Percentiles rank a stretch among this genome's conserved stretches.
Evolutionary conservation across 2,888 invertebrate species (phyloP).

Genomic region (Diaphora mendica): DNA sequence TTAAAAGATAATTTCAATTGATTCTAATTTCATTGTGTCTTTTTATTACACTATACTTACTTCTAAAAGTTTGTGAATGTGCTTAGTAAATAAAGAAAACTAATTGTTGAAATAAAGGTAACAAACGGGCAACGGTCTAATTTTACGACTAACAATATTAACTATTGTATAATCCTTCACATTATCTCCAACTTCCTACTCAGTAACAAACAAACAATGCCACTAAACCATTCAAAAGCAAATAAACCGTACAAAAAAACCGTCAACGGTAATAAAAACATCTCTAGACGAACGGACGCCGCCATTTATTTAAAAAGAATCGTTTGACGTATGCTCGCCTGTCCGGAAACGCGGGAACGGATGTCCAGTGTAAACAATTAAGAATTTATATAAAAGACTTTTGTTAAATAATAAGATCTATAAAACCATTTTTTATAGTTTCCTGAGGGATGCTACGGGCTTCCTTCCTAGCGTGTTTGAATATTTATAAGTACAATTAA

Average conservation of each 20-base stretch:
- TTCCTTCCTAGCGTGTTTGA: conserved; percentile 58
- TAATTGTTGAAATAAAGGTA: neutral
- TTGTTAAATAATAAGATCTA: conserved; percentile 52
- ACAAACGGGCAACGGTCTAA: neutral
- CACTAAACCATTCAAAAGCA: conserved; percentile 10
- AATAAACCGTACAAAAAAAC: conserved; percentile 23
- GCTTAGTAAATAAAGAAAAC: too few species aligned
- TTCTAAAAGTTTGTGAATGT: too few species aligned
- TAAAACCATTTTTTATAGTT: conserved; percentile 59
- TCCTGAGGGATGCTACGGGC: conserved; percentile 46
- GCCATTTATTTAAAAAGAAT: conserved; percentile 40
- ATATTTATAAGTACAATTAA: conserved; percentile 18
- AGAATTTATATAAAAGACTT: conserved; percentile 46
- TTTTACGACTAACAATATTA: neutral
- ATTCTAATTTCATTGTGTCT: too few species aligned
- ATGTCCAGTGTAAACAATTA: conserved; percentile 69
- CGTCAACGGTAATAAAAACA: conserved; percentile 16
- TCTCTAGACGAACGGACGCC: conserved; percentile 41
- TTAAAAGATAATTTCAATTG: too few species aligned
- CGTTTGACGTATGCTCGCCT: conserved; percentile 42
- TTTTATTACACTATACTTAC: too few species aligned
- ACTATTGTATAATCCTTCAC: neutral
- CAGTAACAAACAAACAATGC: conserved; percentile 6
- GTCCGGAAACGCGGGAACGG: conserved; percentile 58
- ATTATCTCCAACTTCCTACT: neutral